A percentile compares a stretch with the other conserved stretches of the same genome.
These are phyloP conservation scores for Lethrus apterus DNA, from an alignment of 1,140 invertebrate genomes.

Conservation along the genomic window DNA sequence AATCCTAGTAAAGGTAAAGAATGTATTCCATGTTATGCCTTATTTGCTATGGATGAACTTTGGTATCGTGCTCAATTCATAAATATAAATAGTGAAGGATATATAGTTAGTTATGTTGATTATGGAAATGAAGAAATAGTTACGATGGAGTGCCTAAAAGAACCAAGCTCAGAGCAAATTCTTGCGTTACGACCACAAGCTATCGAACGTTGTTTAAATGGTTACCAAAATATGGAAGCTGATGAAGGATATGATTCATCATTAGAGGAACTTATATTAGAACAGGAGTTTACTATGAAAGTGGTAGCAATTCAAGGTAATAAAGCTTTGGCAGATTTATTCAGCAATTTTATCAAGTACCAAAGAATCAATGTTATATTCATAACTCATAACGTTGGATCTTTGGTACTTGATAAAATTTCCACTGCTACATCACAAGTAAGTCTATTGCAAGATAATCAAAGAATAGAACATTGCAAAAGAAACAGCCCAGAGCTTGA, in stretches of 20 bases:
- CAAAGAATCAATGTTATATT: too few relatives aligned
- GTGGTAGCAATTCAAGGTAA: slow-evolving; percentile 46
- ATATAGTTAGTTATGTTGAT: slow-evolving; percentile 64
- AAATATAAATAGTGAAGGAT: slow-evolving; percentile 40
- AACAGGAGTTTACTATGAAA: slow-evolving; percentile 48
- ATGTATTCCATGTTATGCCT: slow-evolving; percentile 63
- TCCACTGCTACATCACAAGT: slow-evolving; percentile 30
- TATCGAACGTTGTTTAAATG: slow-evolving; percentile 61
- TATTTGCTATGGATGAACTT: slow-evolving; percentile 58
- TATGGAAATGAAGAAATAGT: slow-evolving; percentile 72
- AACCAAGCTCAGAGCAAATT: slow-evolving; percentile 57
- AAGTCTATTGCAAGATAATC: slow-evolving; percentile 33
- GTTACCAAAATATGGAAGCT: slow-evolving; percentile 42
- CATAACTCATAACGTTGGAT: slow-evolving; percentile 32
- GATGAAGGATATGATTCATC: slow-evolving; percentile 38
- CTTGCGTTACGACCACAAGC: slow-evolving; percentile 60
- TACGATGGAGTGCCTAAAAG: slow-evolving; percentile 47
- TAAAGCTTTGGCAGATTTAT: slow-evolving; percentile 46
- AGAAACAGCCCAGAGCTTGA: slow-evolving; percentile 3
- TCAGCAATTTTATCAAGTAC: too few relatives aligned
- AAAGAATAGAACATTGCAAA: slow-evolving; percentile 34
- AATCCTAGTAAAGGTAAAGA: slow-evolving; percentile 44
- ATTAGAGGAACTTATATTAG: slow-evolving; percentile 44
- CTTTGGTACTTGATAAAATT: slow-evolving; percentile 35
- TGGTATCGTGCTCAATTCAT: slow-evolving; percentile 67